Evolutionary conservation across 2,888 invertebrate genomes (phyloP).

Genomic region (Eueremaeus valkanovi): DNA sequence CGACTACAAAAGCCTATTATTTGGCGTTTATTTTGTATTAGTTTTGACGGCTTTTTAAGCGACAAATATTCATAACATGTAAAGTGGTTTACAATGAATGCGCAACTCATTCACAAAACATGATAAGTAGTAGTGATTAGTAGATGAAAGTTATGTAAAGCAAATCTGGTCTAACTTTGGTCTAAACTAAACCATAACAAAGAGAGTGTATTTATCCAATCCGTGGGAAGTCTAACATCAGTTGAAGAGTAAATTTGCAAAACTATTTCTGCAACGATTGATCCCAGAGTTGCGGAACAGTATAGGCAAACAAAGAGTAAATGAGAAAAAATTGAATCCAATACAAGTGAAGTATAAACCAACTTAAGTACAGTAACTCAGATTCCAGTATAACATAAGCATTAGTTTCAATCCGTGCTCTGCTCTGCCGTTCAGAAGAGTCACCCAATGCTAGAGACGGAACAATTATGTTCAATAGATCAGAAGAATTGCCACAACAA

Average conservation of each 20-base stretch:
- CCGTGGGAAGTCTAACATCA: slow-evolving; percentile 18
- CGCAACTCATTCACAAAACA: slow-evolving; percentile 5
- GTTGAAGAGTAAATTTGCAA: slow-evolving; percentile 27
- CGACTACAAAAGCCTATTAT: not conserved
- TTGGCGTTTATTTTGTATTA: not conserved
- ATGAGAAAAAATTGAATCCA: slow-evolving; percentile 27
- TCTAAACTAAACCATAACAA: not conserved
- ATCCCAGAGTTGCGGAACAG: not conserved
- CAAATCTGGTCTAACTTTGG: not conserved
- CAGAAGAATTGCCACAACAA: no score
- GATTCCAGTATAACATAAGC: not conserved
- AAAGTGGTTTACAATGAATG: not conserved
- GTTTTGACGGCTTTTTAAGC: not conserved
- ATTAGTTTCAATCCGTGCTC: no score
- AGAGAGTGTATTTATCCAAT: slow-evolving; percentile 4
- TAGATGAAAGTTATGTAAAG: not conserved
- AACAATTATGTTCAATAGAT: no score
- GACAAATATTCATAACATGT: not conserved
- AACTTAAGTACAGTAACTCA: not conserved
- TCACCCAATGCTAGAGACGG: no score
- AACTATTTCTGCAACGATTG: slow-evolving; percentile 28
- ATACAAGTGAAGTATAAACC: slow-evolving; percentile 5
- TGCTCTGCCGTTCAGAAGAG: no score
- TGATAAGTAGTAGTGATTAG: not conserved
- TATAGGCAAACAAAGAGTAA: slow-evolving; percentile 5